Percentiles rank a stretch among this genome's conserved stretches.
These are phyloP conservation scores for Cliona cf. orientalis DNA, from an alignment of 37 sponge, comb jelly and placozoan genomes.

Conservation along the genomic window DNA sequence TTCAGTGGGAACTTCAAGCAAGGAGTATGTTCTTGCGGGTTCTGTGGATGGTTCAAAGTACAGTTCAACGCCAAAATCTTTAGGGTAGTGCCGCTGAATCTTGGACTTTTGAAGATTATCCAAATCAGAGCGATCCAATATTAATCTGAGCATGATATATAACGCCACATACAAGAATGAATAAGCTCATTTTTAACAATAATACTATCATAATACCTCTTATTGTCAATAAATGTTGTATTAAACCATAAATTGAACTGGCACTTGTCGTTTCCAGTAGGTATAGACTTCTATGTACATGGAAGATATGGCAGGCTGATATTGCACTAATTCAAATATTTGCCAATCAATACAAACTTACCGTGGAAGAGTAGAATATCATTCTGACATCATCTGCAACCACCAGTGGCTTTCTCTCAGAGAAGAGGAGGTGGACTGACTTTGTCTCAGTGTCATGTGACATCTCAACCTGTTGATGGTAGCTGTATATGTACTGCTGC, in stretches of 20 bases:
- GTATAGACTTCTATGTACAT: slow-evolving; percentile 20
- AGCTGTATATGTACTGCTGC: no score
- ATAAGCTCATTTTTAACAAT: background rate
- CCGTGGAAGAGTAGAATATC: slow-evolving; percentile 34
- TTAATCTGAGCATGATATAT: slow-evolving; percentile 5
- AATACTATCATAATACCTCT: slow-evolving; percentile 1
- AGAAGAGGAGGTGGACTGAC: slow-evolving; percentile 10
- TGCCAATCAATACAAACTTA: slow-evolving; percentile 5
- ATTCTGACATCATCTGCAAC: slow-evolving; percentile 48
- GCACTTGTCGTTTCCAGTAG: slow-evolving; percentile 53
- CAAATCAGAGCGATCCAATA: slow-evolving; percentile 28
- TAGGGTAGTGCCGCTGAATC: slow-evolving; percentile 18
- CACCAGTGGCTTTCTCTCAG: background rate
- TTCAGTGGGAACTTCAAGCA: no score
- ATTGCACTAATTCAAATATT: background rate
- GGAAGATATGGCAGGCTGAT: no score
- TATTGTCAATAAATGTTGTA: slow-evolving; percentile 63
- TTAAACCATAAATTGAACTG: slow-evolving; percentile 78
- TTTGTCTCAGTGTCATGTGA: background rate
- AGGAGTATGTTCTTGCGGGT: background rate
- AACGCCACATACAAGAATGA: background rate
- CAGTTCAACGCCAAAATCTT: slow-evolving; percentile 10
- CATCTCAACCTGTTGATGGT: slow-evolving; percentile 18
- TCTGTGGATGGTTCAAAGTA: slow-evolving; percentile 4
- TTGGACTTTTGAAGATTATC: slow-evolving; percentile 53